Conservation (phyloP, 2,888 invertebrate species). For the Drepana falcataria region DNA sequence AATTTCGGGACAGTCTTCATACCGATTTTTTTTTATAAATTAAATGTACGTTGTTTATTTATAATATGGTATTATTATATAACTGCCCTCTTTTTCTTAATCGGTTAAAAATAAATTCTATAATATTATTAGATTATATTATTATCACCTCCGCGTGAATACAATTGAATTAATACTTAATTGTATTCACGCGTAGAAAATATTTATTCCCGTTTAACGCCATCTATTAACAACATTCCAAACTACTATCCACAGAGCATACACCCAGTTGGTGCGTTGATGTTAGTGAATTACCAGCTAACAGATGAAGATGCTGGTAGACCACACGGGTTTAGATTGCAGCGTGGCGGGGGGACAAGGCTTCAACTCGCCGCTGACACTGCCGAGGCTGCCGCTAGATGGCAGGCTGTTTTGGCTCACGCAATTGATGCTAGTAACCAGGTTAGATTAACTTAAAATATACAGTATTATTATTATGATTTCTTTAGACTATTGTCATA, state of each 20-base stretch:
- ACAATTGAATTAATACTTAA: no score
- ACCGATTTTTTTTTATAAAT: no score
- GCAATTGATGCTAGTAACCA: conserved; percentile 86
- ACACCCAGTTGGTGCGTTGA: conserved; percentile 93
- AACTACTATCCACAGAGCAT: conserved; percentile 80
- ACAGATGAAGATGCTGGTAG: conserved; percentile 82
- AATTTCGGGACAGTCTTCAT: no score
- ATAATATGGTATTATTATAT: no score
- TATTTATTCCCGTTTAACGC: conserved; percentile 4
- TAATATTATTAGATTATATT: no score
- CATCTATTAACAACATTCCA: conserved; percentile 16
- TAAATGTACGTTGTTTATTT: no score
- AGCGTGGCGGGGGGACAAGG: conserved; percentile 83
- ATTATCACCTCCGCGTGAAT: no score
- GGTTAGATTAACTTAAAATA: conserved; percentile 33
- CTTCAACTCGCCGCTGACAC: conserved; percentile 90
- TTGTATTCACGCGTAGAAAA: no score
- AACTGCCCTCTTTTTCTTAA: no score
- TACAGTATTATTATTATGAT: no score
- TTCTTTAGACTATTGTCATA: no score
- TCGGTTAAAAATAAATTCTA: no score
- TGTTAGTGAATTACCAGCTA: conserved; percentile 90
- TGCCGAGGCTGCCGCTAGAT: conserved; percentile 84
- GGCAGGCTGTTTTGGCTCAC: conserved; percentile 87
- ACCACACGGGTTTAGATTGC: conserved; percentile 84